Evolutionary conservation across 1,140 invertebrate species (phyloP), one percentile per base, ranked within the genome.

Genomic region (Bombus consobrinus): DNA sequence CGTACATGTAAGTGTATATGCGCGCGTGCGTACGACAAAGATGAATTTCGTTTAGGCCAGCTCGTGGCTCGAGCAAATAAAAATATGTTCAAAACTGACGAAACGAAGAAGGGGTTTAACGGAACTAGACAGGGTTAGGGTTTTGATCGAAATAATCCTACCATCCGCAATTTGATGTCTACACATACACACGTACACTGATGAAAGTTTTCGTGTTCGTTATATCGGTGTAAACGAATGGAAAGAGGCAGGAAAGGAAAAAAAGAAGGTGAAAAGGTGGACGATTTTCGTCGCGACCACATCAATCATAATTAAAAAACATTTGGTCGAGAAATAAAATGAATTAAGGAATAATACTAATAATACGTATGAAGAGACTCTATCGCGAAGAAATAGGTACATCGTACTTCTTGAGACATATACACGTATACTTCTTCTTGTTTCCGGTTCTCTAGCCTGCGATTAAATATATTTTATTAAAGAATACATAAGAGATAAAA

Each of bases 31-130:
- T 74, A 69, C 66, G 34, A 47, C 3, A 43, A 37, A 43, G 34
- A 62, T 69, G 53, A 79, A 88, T 72, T 88, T 86, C 83, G 73
- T 89, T 88, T 41, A 86, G 32, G 69, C 75, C 79, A 81, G 79
- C 88, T 79, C 74, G 88, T 85, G 87, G 77, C 80, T 80, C 88
- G 88, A 88, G 88, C 76, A 78, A 81, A 34, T 68, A 66, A 88
- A 64, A n/a, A 59, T 82, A 34, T 53, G 62, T 83, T 82, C 37
- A 87, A 86, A 81, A 43, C 47, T 37, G 28, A 59, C 57, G 28
- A 87, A 69, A 22, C 39, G n/a, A 66, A 22, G 71, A 72, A n/a
- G 66, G 71, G 72, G 69, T 66, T 88, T 74, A 62, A 74, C 66
- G 22, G 69, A 88, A 85, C 59, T 32, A 41, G 37, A 37, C 10